Conservation (phyloP, 2,797 vertebrate genomes). For the Luscinia luscinia region DNA sequence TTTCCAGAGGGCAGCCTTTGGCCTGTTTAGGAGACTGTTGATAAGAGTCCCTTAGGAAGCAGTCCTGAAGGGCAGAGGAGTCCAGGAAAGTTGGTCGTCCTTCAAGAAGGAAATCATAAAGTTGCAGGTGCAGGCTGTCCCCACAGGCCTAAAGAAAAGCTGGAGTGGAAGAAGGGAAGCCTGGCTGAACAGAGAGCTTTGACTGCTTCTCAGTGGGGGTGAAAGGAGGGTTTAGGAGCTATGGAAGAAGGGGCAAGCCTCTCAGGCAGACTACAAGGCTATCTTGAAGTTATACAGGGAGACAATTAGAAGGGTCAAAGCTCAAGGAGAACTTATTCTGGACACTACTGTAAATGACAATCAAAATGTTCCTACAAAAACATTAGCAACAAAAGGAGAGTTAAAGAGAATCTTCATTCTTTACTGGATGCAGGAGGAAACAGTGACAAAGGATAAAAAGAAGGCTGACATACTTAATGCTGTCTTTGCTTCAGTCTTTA, state of each 20-base stretch:
- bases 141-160: background rate
- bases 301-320: background rate
- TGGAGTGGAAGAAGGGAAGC: background rate
- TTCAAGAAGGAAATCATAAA: background rate
- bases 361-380: background rate
- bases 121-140: background rate
- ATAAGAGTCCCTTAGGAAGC: background rate
- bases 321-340: background rate
- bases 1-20: background rate
- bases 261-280: background rate
- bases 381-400: background rate
- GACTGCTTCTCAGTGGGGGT: fast-evolving
- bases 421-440: background rate
- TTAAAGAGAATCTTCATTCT: background rate
- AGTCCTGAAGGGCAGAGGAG: background rate
- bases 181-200: background rate
- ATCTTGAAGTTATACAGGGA: background rate
- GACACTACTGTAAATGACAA: background rate
- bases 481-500: background rate
- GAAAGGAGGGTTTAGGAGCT: background rate
- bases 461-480: background rate
- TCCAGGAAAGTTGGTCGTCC: background rate
- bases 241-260: background rate
- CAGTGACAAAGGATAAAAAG: background rate
- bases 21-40: background rate